phyloP scores from a whole-genome alignment of 2,113 vertebrate species.

The Apteryx owenii region DNA sequence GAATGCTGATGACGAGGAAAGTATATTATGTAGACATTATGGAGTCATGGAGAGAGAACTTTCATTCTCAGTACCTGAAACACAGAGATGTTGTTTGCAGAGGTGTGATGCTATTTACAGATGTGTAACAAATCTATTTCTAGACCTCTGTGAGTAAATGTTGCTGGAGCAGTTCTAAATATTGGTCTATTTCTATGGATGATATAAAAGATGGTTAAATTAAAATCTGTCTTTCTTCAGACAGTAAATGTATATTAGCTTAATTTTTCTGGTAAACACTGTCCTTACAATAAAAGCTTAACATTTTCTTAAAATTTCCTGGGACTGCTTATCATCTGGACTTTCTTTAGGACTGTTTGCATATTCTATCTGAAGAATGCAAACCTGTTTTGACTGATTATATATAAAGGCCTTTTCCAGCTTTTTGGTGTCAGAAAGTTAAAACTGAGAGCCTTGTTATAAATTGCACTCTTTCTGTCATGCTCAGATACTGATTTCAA shows the following conservation, averaged over 20 bases:
- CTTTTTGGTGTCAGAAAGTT: neutral
- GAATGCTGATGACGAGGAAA: neutral
- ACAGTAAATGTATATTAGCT: neutral
- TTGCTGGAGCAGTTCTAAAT: neutral
- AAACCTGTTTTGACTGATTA: neutral
- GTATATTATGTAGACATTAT: neutral
- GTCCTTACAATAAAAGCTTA: neutral
- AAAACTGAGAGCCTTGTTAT: neutral
- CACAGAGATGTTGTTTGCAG: neutral
- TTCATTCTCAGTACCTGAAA: neutral
- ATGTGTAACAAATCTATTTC: neutral
- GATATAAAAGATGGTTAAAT: neutral
- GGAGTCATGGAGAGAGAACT: neutral
- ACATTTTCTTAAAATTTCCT: neutral
- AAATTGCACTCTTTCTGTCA: neutral
- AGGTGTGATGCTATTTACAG: too few relatives aligned
- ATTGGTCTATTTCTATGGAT: neutral
- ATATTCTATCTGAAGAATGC: neutral
- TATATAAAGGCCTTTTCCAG: neutral
- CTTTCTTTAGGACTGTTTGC: neutral
- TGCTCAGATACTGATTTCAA: neutral
- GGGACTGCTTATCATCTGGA: neutral
- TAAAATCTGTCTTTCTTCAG: neutral
- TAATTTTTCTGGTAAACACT: neutral
- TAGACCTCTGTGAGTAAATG: neutral